A percentile compares a stretch with the other conserved stretches of the same genome.
phyloP scores from a whole-genome alignment of 2,888 invertebrate genomes.

The Alcis repandata region DNA sequence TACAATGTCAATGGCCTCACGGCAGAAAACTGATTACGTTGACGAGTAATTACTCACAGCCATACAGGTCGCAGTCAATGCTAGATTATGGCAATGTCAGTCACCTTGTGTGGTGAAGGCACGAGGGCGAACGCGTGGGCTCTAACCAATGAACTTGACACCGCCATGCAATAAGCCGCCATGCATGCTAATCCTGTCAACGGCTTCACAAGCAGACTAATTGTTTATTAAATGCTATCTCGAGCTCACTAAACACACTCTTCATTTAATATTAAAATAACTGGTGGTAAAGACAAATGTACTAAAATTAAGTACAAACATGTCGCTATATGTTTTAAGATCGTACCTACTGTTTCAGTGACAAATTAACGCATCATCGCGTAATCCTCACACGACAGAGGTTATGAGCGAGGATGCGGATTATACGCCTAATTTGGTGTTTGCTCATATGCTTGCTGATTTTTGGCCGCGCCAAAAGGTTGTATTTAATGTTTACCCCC shows the following conservation, averaged over 20 bases:
- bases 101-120: constrained; percentile 68
- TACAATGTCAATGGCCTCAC: constrained; percentile 50
- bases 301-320: constrained; percentile 19
- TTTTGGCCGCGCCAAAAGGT: constrained; percentile 37
- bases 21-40: constrained; percentile 47
- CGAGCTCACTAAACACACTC: constrained; percentile 9
- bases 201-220: constrained; percentile 36
- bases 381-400: constrained; percentile 46
- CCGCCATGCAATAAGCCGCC: constrained; percentile 53
- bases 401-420: constrained; percentile 44
- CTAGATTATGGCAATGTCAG: constrained; percentile 69
- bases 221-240: constrained; percentile 16
- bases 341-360: constrained; percentile 24
- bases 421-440: constrained; percentile 48
- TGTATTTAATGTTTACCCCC: constrained; percentile 12
- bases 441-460: constrained; percentile 38
- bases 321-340: constrained; percentile 15
- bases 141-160: constrained; percentile 82
- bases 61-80: constrained; percentile 65
- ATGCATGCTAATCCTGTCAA: constrained; percentile 70
- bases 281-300: constrained; percentile 7
- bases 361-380: constrained; percentile 45
- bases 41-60: constrained; percentile 67
- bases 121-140: constrained; percentile 77
- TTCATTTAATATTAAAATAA: not conserved